These are phyloP conservation scores for Parasteatoda tepidariorum DNA, from an alignment of 1,140 invertebrate genomes.

Conservation along the genomic window DNA sequence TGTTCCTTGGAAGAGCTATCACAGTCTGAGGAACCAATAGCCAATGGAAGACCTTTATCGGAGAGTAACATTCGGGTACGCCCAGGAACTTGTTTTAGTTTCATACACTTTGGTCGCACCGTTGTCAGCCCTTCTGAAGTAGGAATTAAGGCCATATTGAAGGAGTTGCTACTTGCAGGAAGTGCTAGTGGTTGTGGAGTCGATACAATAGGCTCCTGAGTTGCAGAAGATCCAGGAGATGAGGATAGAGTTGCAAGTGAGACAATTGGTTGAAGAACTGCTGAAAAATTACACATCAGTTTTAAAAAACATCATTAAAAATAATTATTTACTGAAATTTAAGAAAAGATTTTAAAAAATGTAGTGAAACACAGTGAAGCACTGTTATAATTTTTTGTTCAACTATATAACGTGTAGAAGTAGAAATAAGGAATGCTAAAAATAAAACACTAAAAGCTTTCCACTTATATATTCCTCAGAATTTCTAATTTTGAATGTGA, in stretches of 20 bases:
- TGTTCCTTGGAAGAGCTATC: conserved; percentile 14
- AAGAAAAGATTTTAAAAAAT: too few relatives aligned
- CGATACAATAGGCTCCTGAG: background rate
- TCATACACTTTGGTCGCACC: conserved; percentile 39
- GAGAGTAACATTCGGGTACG: conserved; percentile 12
- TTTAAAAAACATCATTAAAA: too few relatives aligned
- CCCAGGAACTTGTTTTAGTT: conserved; percentile 44
- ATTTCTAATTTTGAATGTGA: too few relatives aligned
- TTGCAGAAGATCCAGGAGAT: background rate
- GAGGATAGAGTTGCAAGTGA: background rate
- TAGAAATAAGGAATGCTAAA: too few relatives aligned
- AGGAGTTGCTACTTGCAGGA: conserved; percentile 1
- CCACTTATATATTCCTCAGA: too few relatives aligned
- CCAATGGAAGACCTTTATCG: conserved; percentile 43
- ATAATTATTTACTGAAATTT: too few relatives aligned
- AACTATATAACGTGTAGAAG: too few relatives aligned
- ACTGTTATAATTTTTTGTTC: too few relatives aligned
- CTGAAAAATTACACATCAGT: background rate
- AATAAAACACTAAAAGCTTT: too few relatives aligned
- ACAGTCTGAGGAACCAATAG: conserved; percentile 4
- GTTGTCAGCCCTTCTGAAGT: conserved; percentile 39
- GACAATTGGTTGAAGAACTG: background rate
- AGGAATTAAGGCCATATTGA: conserved; percentile 50
- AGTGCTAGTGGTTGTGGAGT: background rate
- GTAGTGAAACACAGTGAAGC: too few relatives aligned